phyloP scores from a whole-genome alignment of 1,140 invertebrate genomes.

The Pseudobourletiella spinata region DNA sequence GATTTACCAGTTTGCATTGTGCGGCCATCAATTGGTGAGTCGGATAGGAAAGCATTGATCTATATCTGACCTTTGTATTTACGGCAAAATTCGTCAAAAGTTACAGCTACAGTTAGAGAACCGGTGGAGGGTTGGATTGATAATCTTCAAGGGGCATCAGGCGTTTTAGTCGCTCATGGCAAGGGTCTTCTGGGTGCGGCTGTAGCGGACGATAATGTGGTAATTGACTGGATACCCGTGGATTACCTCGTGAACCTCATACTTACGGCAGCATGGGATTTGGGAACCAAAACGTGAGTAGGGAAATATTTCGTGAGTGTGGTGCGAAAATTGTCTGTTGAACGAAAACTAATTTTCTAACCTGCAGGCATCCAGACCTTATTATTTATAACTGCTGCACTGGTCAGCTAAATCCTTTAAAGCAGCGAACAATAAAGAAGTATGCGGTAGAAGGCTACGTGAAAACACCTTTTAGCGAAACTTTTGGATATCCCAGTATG shows the following conservation, averaged over 20 bases:
- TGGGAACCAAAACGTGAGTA: not conserved
- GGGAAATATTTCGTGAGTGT: too few relatives aligned
- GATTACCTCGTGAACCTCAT: not conserved
- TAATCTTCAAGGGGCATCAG: not conserved
- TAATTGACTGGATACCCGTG: not conserved
- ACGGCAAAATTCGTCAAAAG: not conserved
- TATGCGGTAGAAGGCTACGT: not conserved
- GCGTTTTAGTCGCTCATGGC: not conserved
- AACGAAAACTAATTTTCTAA: too few relatives aligned
- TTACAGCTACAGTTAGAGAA: not conserved
- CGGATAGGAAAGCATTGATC: not conserved
- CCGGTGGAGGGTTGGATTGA: not conserved
- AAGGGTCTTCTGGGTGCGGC: not conserved
- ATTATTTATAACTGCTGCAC: conserved; percentile 1
- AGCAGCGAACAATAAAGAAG: not conserved
- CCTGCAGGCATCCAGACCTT: not conserved
- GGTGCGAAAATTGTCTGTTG: too few relatives aligned
- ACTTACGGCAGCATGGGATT: not conserved
- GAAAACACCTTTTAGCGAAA: not conserved
- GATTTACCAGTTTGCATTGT: not conserved
- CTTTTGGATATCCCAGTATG: not conserved
- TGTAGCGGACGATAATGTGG: not conserved
- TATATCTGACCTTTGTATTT: not conserved
- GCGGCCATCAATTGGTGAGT: not conserved
- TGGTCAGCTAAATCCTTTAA: not conserved